Evolutionary conservation across 2,888 invertebrate genomes (phyloP).

Genomic region (Apodemia hepburni): DNA sequence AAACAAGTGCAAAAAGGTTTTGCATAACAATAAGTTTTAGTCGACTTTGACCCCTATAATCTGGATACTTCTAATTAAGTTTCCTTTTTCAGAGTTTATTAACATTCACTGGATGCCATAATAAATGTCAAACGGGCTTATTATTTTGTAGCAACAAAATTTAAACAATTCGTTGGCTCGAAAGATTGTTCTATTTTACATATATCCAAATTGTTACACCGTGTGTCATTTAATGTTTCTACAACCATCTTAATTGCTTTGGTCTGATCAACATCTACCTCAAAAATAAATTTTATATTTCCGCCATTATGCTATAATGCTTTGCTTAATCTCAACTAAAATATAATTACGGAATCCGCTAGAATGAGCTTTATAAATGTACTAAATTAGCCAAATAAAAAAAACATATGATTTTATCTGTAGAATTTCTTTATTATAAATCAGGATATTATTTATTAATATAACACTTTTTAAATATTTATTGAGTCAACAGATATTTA

Average conservation of each 20-base stretch:
- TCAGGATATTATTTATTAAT: background rate
- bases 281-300: conserved; percentile 15
- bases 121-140: too few species aligned
- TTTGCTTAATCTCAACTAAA: conserved; percentile 12
- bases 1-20: too few species aligned
- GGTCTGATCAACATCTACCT: conserved; percentile 21
- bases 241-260: conserved; percentile 5
- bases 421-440: conserved; percentile 12
- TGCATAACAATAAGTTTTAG: too few species aligned
- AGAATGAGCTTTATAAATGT: conserved; percentile 17
- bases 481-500: conserved; percentile 2
- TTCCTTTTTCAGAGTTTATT: too few species aligned
- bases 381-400: conserved; percentile 18
- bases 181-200: background rate
- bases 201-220: background rate
- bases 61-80: background rate
- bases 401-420: conserved; percentile 3
- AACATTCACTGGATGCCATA: too few species aligned
- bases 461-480: conserved; percentile 1
- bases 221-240: background rate
- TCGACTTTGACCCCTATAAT: background rate
- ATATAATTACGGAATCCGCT: conserved; percentile 13
- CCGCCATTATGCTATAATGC: conserved; percentile 17
- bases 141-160: too few species aligned
- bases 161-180: background rate